These are phyloP conservation scores for Oryzias melastigma DNA, from an alignment of 2,113 vertebrate genomes.

Conservation along the genomic window DNA sequence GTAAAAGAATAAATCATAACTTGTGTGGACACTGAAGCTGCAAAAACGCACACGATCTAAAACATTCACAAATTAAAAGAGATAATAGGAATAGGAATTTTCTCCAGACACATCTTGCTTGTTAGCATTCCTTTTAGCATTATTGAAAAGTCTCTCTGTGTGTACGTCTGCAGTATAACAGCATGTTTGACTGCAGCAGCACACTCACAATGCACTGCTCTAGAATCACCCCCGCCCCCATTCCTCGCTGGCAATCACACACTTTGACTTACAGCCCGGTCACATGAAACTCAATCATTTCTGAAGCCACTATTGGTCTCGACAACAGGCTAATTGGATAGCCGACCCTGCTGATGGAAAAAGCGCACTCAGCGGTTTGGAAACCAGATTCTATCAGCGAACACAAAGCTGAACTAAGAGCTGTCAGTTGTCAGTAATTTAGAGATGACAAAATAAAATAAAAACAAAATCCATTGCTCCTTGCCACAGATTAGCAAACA, in stretches of 20 bases:
- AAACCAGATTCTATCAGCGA: conserved; percentile 40
- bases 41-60: too few relatives aligned
- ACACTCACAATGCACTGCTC: neutral
- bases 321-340: conserved; percentile 57
- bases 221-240: conserved; percentile 3
- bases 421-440: conserved; percentile 35
- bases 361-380: conserved; percentile 39
- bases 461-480: conserved; percentile 1
- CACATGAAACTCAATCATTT: conserved; percentile 51
- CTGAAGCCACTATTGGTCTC: conserved; percentile 35
- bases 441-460: conserved; percentile 15
- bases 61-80: too few relatives aligned
- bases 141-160: too few relatives aligned
- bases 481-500: neutral
- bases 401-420: conserved; percentile 30
- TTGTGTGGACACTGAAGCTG: neutral
- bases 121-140: too few relatives aligned
- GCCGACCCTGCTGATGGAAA: conserved; percentile 51
- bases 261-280: conserved; percentile 37
- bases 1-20: neutral
- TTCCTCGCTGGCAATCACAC: conserved; percentile 13
- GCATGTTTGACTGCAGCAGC: conserved; percentile 17
- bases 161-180: too few relatives aligned
- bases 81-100: too few relatives aligned
- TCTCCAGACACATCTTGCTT: too few relatives aligned